Percentiles rank a stretch among this genome's conserved stretches.
phyloP scores from a whole-genome alignment of 2,797 vertebrate species.

The Hypotaenidia okinawae region DNA sequence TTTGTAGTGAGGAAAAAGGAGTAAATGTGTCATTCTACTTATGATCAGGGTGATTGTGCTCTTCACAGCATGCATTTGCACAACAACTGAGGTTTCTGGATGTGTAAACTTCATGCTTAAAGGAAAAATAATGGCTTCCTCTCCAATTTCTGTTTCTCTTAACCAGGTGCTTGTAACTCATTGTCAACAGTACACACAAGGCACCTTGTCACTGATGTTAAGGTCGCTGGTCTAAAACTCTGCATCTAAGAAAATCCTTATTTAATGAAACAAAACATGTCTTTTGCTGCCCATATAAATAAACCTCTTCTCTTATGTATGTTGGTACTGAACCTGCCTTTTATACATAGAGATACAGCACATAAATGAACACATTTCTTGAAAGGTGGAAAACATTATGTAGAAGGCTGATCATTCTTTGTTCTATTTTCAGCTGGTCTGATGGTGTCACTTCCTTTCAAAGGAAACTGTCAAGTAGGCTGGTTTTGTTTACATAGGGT shows the following conservation, averaged over 20 bases:
- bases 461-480: conserved; percentile 6
- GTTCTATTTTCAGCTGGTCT: neutral
- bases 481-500: neutral
- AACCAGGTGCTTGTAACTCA: neutral
- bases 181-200: neutral
- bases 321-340: neutral
- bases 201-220: neutral
- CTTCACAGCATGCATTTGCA: neutral
- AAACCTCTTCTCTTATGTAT: neutral
- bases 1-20: neutral
- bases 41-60: neutral
- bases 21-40: neutral
- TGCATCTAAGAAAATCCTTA: neutral
- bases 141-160: neutral
- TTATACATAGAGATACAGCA: neutral
- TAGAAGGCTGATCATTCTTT: neutral
- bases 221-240: neutral
- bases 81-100: neutral
- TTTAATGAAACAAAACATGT: neutral
- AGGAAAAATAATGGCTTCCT: neutral
- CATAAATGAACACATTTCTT: neutral
- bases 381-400: neutral
- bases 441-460: conserved; percentile 9
- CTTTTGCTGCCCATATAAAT: neutral
- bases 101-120: neutral